These are phyloP conservation scores for Syrmaticus mikado DNA, from an alignment of 2,113 vertebrate species.

Conservation along the genomic window DNA sequence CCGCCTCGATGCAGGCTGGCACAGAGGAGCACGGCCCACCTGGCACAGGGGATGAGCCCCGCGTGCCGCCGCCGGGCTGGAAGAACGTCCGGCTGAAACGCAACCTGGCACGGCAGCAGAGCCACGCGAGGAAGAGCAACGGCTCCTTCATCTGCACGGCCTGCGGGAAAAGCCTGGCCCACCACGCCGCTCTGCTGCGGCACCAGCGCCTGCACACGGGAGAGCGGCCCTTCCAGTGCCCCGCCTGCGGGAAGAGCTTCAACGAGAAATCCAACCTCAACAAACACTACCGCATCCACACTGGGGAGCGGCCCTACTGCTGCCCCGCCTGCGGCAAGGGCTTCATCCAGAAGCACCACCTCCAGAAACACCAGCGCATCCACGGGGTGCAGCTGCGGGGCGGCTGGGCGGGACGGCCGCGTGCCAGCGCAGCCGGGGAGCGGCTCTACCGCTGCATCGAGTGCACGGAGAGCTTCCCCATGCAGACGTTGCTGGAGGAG, in stretches of 20 bases:
- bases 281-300: conserved; percentile 66
- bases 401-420: background rate
- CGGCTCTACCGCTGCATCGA: conserved; percentile 67
- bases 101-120: conserved; percentile 33
- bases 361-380: conserved; percentile 67
- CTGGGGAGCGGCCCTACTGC: conserved; percentile 51
- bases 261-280: conserved; percentile 66
- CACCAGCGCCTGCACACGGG: conserved; percentile 63
- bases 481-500: conserved; percentile 39
- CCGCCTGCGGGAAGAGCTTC: conserved; percentile 52
- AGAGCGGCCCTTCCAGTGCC: conserved; percentile 58
- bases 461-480: conserved; percentile 43
- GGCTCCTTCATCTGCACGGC: conserved; percentile 67
- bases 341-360: conserved; percentile 68
- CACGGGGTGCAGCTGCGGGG: conserved; percentile 34
- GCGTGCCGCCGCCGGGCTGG: background rate
- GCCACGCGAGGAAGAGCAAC: conserved; percentile 10
- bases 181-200: conserved; percentile 53
- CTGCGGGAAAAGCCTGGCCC: conserved; percentile 58
- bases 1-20: background rate
- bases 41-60: background rate
- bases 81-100: conserved; percentile 39
- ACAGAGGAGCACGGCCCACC: background rate
- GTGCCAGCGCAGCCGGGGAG: background rate
- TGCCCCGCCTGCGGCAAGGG: conserved; percentile 56